These are phyloP conservation scores for Sceloporus tristichus DNA, from an alignment of 2,113 vertebrate genomes.

Conservation along the genomic window DNA sequence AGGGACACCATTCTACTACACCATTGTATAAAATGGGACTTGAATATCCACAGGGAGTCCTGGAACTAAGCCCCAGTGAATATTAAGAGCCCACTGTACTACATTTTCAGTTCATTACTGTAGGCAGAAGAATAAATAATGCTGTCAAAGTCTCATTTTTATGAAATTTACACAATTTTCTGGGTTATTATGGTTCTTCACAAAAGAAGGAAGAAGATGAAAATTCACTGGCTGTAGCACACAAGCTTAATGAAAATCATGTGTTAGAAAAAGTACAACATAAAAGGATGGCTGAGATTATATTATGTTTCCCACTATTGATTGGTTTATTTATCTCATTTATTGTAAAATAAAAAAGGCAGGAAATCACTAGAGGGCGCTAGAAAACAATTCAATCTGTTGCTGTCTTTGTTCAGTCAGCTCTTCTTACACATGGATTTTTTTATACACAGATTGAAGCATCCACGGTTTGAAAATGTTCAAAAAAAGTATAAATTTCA, in stretches of 20 bases:
- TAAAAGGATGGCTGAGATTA: too few relatives aligned
- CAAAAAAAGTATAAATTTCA: too few relatives aligned
- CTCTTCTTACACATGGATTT: too few relatives aligned
- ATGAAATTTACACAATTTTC: neutral
- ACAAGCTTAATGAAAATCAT: neutral
- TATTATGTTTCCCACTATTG: neutral
- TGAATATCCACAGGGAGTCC: too few relatives aligned
- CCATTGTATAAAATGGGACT: too few relatives aligned
- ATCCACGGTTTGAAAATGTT: too few relatives aligned
- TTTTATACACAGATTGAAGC: too few relatives aligned
- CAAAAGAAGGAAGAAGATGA: constrained; percentile 3
- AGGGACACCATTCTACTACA: too few relatives aligned
- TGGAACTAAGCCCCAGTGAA: too few relatives aligned
- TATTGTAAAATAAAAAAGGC: neutral
- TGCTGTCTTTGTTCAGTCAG: neutral
- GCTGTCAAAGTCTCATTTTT: neutral
- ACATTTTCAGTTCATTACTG: constrained; percentile 55
- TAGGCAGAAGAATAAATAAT: constrained; percentile 15
- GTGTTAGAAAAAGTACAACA: constrained; percentile 16
- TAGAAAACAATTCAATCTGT: constrained; percentile 13
- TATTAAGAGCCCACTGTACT: neutral
- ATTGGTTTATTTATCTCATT: neutral
- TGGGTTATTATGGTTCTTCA: neutral
- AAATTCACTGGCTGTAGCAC: too few relatives aligned
- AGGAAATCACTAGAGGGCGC: neutral